phyloP scores from a whole-genome alignment of 1,140 invertebrate genomes.

The Aethina tumida region DNA sequence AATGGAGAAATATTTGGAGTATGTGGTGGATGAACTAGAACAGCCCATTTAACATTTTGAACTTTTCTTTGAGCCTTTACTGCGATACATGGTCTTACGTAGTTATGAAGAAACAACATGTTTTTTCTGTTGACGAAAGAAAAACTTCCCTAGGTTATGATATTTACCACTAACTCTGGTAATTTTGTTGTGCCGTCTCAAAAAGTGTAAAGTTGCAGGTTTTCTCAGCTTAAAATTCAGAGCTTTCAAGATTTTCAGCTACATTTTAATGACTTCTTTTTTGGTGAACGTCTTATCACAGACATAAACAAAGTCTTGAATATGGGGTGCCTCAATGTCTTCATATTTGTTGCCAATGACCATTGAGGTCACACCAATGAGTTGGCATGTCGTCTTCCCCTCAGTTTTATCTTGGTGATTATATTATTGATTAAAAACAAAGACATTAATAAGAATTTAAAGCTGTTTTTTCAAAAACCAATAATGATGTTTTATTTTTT shows the following conservation, averaged over 20 bases:
- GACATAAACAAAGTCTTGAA: constrained; percentile 84
- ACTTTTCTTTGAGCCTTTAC: too few relatives aligned
- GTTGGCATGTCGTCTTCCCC: constrained; percentile 61
- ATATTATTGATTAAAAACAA: too few relatives aligned
- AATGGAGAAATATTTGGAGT: too few relatives aligned
- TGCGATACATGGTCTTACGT: too few relatives aligned
- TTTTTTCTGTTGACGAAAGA: too few relatives aligned
- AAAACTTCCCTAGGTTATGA: constrained; percentile 83
- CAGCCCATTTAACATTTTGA: too few relatives aligned
- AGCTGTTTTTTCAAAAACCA: too few relatives aligned
- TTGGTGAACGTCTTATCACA: constrained; percentile 58
- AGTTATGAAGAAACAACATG: too few relatives aligned
- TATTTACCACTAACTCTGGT: constrained; percentile 53
- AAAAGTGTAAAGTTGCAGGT: constrained; percentile 79
- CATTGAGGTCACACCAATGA: constrained; percentile 84
- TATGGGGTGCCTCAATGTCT: constrained; percentile 82
- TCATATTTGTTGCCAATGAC: constrained; percentile 92
- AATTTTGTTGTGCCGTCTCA: constrained; percentile 58
- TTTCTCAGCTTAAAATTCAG: constrained; percentile 73
- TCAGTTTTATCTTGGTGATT: constrained; percentile 40
- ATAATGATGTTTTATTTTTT: too few relatives aligned
- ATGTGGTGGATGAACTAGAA: too few relatives aligned
- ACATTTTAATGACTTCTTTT: constrained; percentile 48
- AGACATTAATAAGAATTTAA: too few relatives aligned
- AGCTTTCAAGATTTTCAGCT: constrained; percentile 62